Percentiles rank a stretch among this genome's conserved stretches.
phyloP scores from a whole-genome alignment of 2,888 invertebrate genomes.

The Zhengitettix transpicula region DNA sequence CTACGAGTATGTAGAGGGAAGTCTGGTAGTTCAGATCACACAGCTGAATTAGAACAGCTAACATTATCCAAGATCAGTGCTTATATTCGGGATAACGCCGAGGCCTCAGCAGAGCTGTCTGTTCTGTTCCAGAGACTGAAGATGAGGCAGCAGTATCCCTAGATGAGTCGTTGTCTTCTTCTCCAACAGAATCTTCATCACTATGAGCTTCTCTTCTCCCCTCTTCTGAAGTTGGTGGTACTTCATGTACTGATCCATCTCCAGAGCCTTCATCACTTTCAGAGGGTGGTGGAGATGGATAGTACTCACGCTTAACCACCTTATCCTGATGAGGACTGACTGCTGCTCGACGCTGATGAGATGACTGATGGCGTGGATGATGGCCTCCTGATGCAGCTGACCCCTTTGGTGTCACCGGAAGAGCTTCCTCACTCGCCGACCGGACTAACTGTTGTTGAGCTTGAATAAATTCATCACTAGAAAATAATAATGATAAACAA shows the following conservation, averaged over 20 bases:
- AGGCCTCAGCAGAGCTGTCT: constrained; percentile 9
- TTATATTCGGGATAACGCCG: constrained; percentile 59
- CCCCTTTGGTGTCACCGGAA: constrained; percentile 33
- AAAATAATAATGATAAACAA: constrained; percentile 39
- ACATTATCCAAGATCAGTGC: constrained; percentile 37
- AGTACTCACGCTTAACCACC: constrained; percentile 26
- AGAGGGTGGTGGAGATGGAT: constrained; percentile 36
- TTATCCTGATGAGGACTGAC: constrained; percentile 2
- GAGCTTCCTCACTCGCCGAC: constrained; percentile 81
- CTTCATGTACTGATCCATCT: constrained; percentile 2
- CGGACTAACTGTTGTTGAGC: constrained; percentile 92
- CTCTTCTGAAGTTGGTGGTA: not conserved
- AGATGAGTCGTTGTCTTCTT: constrained; percentile 26
- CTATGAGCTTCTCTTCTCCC: not conserved
- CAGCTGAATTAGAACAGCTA: not conserved
- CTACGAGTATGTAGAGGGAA: not conserved
- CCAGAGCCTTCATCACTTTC: constrained; percentile 33
- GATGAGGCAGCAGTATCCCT: constrained; percentile 11
- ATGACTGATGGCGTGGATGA: constrained; percentile 2
- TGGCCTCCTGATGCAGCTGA: constrained; percentile 1
- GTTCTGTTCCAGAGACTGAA: constrained; percentile 10
- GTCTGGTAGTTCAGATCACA: not conserved
- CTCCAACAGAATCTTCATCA: constrained; percentile 16
- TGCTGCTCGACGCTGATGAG: not conserved
- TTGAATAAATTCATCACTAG: constrained; percentile 95